Evolutionary conservation across 2,797 vertebrate genomes (phyloP).

Genomic region (Emydoidea blandingii): DNA sequence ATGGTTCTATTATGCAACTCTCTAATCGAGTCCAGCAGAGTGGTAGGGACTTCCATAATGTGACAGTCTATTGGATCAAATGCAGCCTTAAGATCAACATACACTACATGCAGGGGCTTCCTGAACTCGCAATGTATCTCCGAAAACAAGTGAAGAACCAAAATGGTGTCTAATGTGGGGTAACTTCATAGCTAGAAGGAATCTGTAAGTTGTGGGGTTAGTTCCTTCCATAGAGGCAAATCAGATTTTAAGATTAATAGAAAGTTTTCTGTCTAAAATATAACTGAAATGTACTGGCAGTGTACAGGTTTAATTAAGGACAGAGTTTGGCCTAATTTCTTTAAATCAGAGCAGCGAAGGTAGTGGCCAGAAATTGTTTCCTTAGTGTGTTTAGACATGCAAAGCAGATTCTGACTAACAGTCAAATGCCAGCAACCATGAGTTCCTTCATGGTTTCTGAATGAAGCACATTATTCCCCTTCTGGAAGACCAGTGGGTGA

Average conservation of each 20-base stretch:
- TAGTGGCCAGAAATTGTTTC: neutral
- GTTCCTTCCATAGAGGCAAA: neutral
- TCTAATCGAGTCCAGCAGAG: too few species aligned
- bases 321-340: neutral
- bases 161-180: neutral
- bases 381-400: neutral
- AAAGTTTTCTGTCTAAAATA: neutral
- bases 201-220: neutral
- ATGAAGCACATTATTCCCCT: neutral
- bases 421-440: fast-evolving
- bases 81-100: too few species aligned
- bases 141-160: too few species aligned
- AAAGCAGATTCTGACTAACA: neutral
- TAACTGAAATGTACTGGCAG: neutral
- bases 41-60: too few species aligned
- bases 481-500: neutral
- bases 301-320: neutral
- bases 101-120: too few species aligned
- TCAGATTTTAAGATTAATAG: neutral
- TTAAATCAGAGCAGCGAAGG: neutral
- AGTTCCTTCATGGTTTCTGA: neutral
- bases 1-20: too few species aligned
- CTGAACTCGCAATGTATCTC: too few species aligned
- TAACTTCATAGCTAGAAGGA: neutral
- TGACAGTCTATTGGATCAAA: too few species aligned